Percentiles rank a stretch among this genome's conserved stretches.
These are phyloP conservation scores for Linyphia triangularis DNA, from an alignment of 2,888 invertebrate species.

Conservation along the genomic window DNA sequence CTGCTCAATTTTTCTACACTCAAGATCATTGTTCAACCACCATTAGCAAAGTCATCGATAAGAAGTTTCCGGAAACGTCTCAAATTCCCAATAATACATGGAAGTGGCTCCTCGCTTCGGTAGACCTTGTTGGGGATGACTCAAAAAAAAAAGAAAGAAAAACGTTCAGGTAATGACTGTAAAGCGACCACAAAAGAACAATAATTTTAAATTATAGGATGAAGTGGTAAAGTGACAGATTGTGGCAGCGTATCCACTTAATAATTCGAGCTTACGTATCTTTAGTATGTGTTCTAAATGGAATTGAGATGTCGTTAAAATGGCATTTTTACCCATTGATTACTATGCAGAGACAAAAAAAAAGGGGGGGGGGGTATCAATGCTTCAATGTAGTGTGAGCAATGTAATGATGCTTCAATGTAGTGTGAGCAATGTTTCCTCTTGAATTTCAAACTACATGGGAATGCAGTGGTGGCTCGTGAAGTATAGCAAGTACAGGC, in stretches of 20 bases:
- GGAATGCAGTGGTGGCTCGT: no score
- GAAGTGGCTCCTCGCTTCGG: constrained; percentile 59
- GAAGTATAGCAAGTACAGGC: no score
- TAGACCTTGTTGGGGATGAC: constrained; percentile 26
- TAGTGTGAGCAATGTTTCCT: no score
- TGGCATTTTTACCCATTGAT: no score
- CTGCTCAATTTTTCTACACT: constrained; percentile 3
- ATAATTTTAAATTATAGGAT: constrained; percentile 23
- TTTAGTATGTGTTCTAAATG: no score
- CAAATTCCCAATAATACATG: constrained; percentile 53
- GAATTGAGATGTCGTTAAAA: no score
- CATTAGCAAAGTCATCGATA: constrained; percentile 35
- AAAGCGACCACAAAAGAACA: constrained; percentile 19
- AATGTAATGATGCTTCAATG: no score
- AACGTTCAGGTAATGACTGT: constrained; percentile 13
- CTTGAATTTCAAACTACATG: no score
- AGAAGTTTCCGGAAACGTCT: constrained; percentile 54
- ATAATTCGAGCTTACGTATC: background rate
- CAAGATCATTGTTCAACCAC: constrained; percentile 57
- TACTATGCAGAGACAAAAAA: no score
- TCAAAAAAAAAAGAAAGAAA: background rate
- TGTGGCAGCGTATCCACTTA: background rate
- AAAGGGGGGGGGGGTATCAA: no score
- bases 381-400: no score
- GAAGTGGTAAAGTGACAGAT: background rate